phyloP scores from a whole-genome alignment of 2,888 invertebrate genomes.

The Unio delphinus region DNA sequence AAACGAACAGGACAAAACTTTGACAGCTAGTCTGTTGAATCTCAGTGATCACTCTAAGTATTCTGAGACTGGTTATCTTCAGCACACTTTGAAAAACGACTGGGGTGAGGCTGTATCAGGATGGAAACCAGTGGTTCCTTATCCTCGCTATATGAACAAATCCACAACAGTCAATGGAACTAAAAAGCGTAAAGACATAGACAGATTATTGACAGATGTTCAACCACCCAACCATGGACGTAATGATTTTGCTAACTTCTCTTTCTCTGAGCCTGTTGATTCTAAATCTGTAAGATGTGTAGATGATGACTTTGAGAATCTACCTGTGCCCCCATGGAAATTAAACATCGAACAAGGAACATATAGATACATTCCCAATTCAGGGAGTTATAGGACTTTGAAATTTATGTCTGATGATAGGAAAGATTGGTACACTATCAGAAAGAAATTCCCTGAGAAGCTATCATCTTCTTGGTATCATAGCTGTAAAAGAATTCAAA shows the following conservation, averaged over 20 bases:
- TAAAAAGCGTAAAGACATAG: constrained; percentile 27
- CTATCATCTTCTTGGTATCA: constrained; percentile 47
- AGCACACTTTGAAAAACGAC: constrained; percentile 29
- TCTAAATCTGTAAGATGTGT: constrained; percentile 43
- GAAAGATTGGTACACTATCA: constrained; percentile 44
- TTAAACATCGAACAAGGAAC: constrained; percentile 62
- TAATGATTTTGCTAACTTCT: constrained; percentile 10
- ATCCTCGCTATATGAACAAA: constrained; percentile 23
- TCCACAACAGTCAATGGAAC: constrained; percentile 9
- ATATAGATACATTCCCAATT: constrained; percentile 59
- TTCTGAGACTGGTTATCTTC: constrained; percentile 19
- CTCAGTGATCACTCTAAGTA: constrained; percentile 34
- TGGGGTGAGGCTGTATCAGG: constrained; percentile 51
- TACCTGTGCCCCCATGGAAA: constrained; percentile 51
- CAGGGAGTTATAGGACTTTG: constrained; percentile 56
- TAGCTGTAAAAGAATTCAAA: constrained; percentile 43
- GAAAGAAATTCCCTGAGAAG: constrained; percentile 39
- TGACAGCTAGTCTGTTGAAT: constrained; percentile 26
- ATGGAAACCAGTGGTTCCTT: constrained; percentile 43
- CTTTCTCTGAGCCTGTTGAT: constrained; percentile 10
- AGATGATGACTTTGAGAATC: constrained; percentile 43
- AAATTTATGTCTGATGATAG: constrained; percentile 50
- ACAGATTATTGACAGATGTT: constrained; percentile 24
- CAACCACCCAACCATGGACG: constrained; percentile 3
- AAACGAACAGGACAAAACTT: constrained; percentile 30